These are phyloP conservation scores for Pseudomyrmex sp. DNA, from an alignment of 1,140 invertebrate genomes.

Conservation along the genomic window DNA sequence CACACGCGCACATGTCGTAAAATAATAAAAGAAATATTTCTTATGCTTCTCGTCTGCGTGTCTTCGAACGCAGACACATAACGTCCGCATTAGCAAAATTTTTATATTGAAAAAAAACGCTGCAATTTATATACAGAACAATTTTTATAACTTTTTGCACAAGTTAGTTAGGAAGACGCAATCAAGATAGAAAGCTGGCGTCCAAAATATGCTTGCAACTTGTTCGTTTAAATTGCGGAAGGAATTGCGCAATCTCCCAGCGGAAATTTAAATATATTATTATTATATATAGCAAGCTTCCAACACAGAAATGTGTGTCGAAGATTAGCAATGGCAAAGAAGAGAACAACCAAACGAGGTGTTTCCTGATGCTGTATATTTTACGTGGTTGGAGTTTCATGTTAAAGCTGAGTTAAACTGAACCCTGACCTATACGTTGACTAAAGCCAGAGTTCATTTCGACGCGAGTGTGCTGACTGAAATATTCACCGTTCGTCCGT, in stretches of 20 bases:
- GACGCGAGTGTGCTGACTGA: conserved; percentile 58
- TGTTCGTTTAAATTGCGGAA: conserved; percentile 32
- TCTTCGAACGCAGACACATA: too few species aligned
- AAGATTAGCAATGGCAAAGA: neutral
- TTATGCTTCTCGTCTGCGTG: too few species aligned
- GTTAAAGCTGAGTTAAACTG: conserved; percentile 56
- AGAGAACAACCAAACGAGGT: neutral
- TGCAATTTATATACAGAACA: too few species aligned
- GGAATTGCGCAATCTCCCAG: neutral
- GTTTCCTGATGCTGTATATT: conserved; percentile 63
- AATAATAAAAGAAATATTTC: too few species aligned
- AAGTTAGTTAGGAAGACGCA: neutral
- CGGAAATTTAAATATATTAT: conserved; percentile 34
- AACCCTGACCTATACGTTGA: conserved; percentile 62
- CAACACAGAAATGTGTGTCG: conserved; percentile 13
- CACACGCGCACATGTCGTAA: too few species aligned
- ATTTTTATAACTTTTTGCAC: too few species aligned
- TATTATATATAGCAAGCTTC: conserved; percentile 13
- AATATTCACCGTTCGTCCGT: conserved; percentile 64
- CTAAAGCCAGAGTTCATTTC: conserved; percentile 66
- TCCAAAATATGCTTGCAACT: conserved; percentile 15
- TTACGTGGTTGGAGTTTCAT: conserved; percentile 63
- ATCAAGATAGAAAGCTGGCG: too few species aligned
- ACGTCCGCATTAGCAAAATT: too few species aligned
- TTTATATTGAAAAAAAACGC: too few species aligned